phyloP scores from a whole-genome alignment of 2,113 vertebrate genomes.

The Pangasianodon gigas region DNA sequence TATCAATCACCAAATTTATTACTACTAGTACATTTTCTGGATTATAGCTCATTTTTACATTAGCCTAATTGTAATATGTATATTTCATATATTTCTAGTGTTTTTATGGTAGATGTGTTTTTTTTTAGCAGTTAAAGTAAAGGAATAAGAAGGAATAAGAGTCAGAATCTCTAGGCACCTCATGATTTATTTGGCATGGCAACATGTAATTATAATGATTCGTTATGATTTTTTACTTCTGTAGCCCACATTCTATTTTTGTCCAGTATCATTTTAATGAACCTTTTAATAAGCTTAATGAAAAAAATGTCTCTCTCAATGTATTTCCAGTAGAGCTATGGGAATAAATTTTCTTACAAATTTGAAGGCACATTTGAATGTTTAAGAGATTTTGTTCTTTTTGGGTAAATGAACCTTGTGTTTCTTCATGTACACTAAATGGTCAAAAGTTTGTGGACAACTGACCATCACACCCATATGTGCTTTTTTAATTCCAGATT shows the following conservation, averaged over 20 bases:
- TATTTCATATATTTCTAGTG: no score
- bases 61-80: not conserved
- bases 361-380: not conserved
- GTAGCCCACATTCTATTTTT: not conserved
- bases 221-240: not conserved
- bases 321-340: not conserved
- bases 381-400: not conserved
- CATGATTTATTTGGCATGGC: not conserved
- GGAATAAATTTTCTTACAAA: not conserved
- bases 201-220: not conserved
- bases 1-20: not conserved
- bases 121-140: not conserved
- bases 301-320: not conserved
- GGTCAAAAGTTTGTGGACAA: not conserved
- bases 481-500: no score
- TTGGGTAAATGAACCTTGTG: not conserved
- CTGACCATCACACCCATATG: not conserved
- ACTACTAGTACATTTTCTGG: not conserved
- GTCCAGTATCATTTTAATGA: not conserved
- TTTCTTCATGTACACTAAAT: no score
- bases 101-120: not conserved
- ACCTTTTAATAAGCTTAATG: not conserved
- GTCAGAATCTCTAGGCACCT: not conserved
- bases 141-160: not conserved
- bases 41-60: not conserved